Evolutionary conservation across 2,888 invertebrate species (phyloP), one percentile per base, ranked within the genome.

Genomic region (Steinernema hermaphroditum): DNA sequence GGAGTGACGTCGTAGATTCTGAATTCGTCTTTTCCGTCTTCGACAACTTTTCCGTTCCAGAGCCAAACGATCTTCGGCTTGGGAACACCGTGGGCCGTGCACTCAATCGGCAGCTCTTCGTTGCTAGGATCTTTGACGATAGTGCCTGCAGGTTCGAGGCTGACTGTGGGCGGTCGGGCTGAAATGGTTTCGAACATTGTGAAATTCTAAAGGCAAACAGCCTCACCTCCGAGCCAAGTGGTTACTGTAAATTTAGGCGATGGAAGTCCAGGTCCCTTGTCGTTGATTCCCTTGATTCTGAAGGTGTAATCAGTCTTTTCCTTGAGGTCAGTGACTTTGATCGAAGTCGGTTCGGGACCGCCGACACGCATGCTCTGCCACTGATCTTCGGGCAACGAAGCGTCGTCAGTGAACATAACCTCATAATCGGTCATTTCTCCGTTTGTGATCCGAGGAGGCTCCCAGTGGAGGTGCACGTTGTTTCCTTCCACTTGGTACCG

Each of bases 1-100:
- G 82, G 80, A 16, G 82, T 82, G 24, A 77, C 76, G 72, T 85
- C 85, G 68, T 86, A 85, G 19, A 85, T 74, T 29, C 85, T 80
- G 79, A 85, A 85, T 71, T 81, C 85, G 71, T 84, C 83, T 76
- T 83, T 83, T 72, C 85, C 85, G 69, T 85, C 85, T 24, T 84
- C 84, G 12, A 85, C 81, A 16, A 82, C 74, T 16, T 76, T 75
- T 34, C 80, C 81, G 72, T 82, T 82, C 83, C 83, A 85, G 32
- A 83, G 72, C 85, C 85, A 85, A 29, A 86, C 79, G 69, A 85
- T 86, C 68, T 84, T 84, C 44, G 85, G 85, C 69, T 81, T 78
- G 9, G 85, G 85, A 14, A 85, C 85, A 50, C 85, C 85, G 57
- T 73, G 76, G 8, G 85, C 83, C 44, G 80, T 82, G 68, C 85